Evolutionary conservation across 2,888 invertebrate species (phyloP).

Genomic region (Arctia plantaginis): DNA sequence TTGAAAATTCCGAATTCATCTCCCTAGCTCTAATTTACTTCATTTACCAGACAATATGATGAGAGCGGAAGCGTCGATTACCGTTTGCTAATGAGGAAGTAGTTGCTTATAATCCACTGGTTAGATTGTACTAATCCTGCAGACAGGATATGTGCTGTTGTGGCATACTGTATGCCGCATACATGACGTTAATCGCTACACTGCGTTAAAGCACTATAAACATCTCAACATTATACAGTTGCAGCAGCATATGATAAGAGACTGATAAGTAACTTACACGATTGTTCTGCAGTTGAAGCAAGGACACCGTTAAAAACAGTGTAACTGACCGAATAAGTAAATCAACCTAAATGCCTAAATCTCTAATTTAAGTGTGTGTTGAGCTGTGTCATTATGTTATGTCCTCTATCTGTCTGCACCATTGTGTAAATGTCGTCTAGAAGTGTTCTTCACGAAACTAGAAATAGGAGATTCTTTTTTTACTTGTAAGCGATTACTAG

Average conservation of each 20-base stretch:
- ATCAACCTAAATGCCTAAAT: background rate
- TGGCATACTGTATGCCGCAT: constrained; percentile 37
- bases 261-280: background rate
- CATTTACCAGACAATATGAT: constrained; percentile 28
- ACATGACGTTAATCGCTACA: constrained; percentile 7
- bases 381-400: background rate
- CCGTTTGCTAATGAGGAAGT: constrained; percentile 80
- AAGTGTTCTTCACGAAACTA: background rate
- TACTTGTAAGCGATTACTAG: too few species aligned
- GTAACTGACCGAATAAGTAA: background rate
- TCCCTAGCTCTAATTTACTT: constrained; percentile 19
- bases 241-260: background rate
- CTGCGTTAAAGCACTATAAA: background rate
- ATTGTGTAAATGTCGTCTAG: background rate
- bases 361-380: background rate
- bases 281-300: background rate
- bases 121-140: constrained; percentile 49
- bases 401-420: too few species aligned
- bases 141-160: constrained; percentile 41
- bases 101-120: constrained; percentile 62
- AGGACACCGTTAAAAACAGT: background rate
- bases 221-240: background rate
- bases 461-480: too few species aligned
- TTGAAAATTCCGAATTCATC: background rate
- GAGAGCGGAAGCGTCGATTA: constrained; percentile 76